phyloP scores from a whole-genome alignment of 2,888 invertebrate genomes.

The Microctonus hyperodae region DNA sequence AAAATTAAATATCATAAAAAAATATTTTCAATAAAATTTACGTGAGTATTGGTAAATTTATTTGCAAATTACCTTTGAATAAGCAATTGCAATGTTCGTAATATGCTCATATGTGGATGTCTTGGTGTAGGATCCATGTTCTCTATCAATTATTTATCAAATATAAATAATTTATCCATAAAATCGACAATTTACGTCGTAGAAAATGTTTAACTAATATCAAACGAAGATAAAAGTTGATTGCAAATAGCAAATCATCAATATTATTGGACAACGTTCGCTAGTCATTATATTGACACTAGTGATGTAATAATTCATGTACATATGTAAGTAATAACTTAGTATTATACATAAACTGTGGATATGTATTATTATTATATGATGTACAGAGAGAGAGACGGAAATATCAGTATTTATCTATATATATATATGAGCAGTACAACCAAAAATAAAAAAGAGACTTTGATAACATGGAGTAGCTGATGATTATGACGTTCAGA shows the following conservation, averaged over 20 bases:
- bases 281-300: background rate
- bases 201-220: background rate
- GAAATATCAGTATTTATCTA: too few relatives aligned
- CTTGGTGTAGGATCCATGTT: conserved; percentile 13
- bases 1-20: background rate
- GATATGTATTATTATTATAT: too few relatives aligned
- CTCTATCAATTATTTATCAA: background rate
- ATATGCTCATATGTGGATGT: conserved; percentile 9
- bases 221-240: too few relatives aligned
- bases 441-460: too few relatives aligned
- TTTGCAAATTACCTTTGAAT: conserved; percentile 26
- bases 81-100: conserved; percentile 14
- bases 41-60: too few relatives aligned
- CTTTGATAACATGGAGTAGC: too few relatives aligned
- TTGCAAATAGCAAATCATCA: background rate
- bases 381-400: too few relatives aligned
- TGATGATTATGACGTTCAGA: too few relatives aligned
- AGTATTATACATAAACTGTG: too few relatives aligned
- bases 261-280: background rate
- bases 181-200: background rate
- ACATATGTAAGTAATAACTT: too few relatives aligned
- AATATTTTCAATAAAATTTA: background rate
- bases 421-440: too few relatives aligned
- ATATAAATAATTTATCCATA: background rate
- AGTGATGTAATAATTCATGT: background rate